Conservation (phyloP, 2,888 invertebrate species). For the Vannuccia rotundouncinata region DNA sequence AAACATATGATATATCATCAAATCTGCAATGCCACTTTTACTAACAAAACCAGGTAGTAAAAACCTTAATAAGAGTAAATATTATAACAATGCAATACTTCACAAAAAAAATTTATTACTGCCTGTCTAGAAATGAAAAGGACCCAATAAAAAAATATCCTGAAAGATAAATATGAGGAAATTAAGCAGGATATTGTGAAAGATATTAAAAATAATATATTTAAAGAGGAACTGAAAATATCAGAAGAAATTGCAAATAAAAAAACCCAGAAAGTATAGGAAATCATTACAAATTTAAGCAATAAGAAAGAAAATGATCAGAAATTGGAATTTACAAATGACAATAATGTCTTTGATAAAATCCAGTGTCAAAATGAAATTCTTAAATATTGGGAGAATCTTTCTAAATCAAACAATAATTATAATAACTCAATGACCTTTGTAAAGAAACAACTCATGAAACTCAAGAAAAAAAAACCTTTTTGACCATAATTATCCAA, state of each 20-base stretch:
- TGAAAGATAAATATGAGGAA: not conserved
- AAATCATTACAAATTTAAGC: not conserved
- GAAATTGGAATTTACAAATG: not conserved
- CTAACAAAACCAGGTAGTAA: not conserved
- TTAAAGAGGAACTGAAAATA: not conserved
- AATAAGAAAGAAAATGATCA: constrained; percentile 6
- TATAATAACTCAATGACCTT: constrained; percentile 8
- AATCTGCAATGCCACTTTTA: constrained; percentile 5
- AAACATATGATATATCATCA: constrained; percentile 15
- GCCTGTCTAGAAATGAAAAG: not conserved
- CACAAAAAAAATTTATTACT: not conserved
- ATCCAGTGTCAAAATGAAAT: not conserved
- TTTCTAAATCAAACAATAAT: constrained; percentile 17
- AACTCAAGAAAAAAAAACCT: not conserved
- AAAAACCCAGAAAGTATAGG: not conserved
- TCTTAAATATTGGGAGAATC: not conserved
- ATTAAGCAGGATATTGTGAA: not conserved
- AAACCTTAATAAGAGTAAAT: constrained; percentile 6
- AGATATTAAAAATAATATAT: not conserved
- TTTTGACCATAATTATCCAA: not conserved
- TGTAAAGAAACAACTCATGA: constrained; percentile 2
- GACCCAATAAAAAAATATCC: not conserved
- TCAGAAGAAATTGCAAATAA: not conserved
- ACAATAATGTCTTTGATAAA: constrained; percentile 21
- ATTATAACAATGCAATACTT: not conserved